Base-by-base conservation (phyloP, 1,140 invertebrate genomes). In the Eupeodes corollae region DNA sequence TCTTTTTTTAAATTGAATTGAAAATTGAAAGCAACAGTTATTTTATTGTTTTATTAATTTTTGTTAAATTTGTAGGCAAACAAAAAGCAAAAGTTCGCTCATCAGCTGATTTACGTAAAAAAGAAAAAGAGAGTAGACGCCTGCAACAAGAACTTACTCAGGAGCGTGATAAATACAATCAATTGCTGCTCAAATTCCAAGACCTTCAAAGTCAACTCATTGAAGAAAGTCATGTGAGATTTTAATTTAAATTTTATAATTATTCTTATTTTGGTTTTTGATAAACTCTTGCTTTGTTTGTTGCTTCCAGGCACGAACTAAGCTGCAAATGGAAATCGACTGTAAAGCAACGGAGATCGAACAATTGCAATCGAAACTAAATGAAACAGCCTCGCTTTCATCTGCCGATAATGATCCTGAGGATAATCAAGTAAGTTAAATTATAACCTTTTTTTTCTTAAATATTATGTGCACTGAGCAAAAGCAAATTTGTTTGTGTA, bases 331-430 rank as follows among this genome's bases (percentile, higher is more conserved):
- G 91, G 93, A 98, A 72, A 75, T 76, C 19, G 93, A 96, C 67
- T 89, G 89, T 52, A 97, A 97, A 69, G 92, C 96, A 65, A 90
- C 85, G 2, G 93, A 97, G 70, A 92, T 96, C 50, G 93, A 97
- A 72, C 84, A 91, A 54, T 70, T 98, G 13, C 83, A 88, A 64
- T 80, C 85, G 64, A 91, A 88, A 63, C 74, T 93, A 42, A 86
- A 84, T 57, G 91, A 96, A 70, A 91, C 88, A 1, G 87, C 86
- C 1, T 94, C 89, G 9, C 76, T 94, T 30, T 90, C 87, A 46
- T 94, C 90, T 19, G 86, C 88, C 6, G 88, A 91, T 57, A 86
- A 86, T 44, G 86, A 89, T 55, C 85, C 84, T 48, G 86, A 86
- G 48, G 83, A 86, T 54, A 79, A 75, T 54, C 70, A 76, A 52